Base-by-base conservation (phyloP, 2,888 invertebrate genomes). In the Mesorhabditis spiculigera region DNA sequence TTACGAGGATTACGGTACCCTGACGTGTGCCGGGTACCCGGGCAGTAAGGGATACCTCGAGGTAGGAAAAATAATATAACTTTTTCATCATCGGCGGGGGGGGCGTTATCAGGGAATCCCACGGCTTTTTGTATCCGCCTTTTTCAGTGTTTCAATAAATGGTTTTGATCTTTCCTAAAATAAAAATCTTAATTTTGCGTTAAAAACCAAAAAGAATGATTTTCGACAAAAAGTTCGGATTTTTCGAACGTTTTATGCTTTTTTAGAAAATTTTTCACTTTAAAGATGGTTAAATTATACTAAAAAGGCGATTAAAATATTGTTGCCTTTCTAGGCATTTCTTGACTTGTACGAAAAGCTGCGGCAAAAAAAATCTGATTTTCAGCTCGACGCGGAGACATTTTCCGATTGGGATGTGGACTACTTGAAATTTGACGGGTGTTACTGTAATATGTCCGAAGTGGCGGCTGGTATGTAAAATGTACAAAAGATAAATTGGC, bases 11-110 rank as follows among this genome's bases (percentile, higher is more conserved):
- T 95, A 92, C 87, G 97, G 97, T 4, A 93, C 93, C 86, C 93
- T 92, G 87, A 97, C 97, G 0, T 97, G 97, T 86, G 95, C 93
- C 3, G 95, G 95, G 4, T 96, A 94, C 86, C 96, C 96, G 0
- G 96, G 96, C 4, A 92, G 94, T 68, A 90, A 93, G 75, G 93
- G 93, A 5, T 91, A 91, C 88, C 90, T 94, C 82, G 90, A 68
- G 70, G 70, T 70, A 4, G 16, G 3, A 1, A n/a, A 63, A 10
- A 45, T n/a, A 50, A 28, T n/a, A n/a, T 28, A 28, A 1, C 13
- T 10, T 58, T 58, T 58, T 2, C 10, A 58, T 58, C 2, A 10
- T 58, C n/a, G 10, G 58, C 2, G 58, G n/a, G n/a, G n/a, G n/a
- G n/a, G n/a, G n/a, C 1, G 28, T 1, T 28, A 28, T 28, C 28